These are phyloP conservation scores for Vanacampus margaritifer DNA, from an alignment of 2,113 vertebrate species.

Conservation along the genomic window DNA sequence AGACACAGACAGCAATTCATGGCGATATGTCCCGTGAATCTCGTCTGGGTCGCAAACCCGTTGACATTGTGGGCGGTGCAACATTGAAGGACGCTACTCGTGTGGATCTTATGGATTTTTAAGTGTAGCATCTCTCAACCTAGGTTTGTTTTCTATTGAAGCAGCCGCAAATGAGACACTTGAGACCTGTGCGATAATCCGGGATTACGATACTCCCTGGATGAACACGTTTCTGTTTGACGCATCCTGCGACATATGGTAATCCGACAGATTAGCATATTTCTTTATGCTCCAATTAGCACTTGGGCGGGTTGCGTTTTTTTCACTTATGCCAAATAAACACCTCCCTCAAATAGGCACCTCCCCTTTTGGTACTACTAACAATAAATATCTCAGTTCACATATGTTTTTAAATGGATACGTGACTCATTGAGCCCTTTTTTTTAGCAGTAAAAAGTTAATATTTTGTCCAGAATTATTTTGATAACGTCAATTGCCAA, in stretches of 20 bases:
- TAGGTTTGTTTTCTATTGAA: background rate
- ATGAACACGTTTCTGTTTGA: background rate
- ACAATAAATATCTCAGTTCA: background rate
- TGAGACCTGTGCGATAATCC: background rate
- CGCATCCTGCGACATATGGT: background rate
- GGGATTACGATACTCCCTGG: background rate
- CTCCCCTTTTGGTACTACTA: background rate
- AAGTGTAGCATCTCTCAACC: background rate
- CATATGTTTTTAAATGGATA: no score
- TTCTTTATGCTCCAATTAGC: background rate
- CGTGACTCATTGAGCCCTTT: no score
- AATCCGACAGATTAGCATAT: background rate
- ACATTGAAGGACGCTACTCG: background rate
- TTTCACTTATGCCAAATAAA: background rate
- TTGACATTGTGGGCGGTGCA: constrained; percentile 20
- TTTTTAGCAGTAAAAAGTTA: no score
- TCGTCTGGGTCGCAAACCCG: background rate
- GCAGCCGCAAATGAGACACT: background rate
- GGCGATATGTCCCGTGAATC: background rate
- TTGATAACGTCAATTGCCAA: no score
- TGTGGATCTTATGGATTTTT: background rate
- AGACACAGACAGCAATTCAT: background rate
- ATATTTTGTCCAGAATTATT: no score
- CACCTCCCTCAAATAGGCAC: background rate
- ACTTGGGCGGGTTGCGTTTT: background rate